Percentiles rank a stretch among this genome's conserved stretches.
Evolutionary conservation across 2,888 invertebrate species (phyloP).

Genomic region (Vesta saturnalis): DNA sequence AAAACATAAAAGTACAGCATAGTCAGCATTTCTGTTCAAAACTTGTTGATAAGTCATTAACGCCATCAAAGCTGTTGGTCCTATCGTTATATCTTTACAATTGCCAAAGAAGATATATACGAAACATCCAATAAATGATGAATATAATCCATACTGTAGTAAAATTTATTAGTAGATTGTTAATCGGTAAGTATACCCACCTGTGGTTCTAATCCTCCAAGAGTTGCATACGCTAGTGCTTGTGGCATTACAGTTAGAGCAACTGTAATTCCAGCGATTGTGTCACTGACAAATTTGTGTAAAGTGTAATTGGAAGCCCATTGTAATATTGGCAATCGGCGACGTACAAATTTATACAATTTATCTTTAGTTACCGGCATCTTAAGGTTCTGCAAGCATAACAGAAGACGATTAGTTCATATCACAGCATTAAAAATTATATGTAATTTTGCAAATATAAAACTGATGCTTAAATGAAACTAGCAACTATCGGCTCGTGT

Average conservation of each 20-base stretch:
- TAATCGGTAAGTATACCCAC: conserved; percentile 57
- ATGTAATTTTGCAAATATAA: too few relatives aligned
- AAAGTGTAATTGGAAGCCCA: conserved; percentile 83
- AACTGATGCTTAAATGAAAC: too few relatives aligned
- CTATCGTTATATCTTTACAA: conserved; percentile 86
- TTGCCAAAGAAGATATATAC: conserved; percentile 91
- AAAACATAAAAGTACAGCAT: conserved; percentile 85
- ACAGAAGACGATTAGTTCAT: too few relatives aligned
- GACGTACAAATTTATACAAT: conserved; percentile 47
- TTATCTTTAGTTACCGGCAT: conserved; percentile 20
- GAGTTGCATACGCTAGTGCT: conserved; percentile 78
- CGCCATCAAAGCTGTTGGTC: conserved; percentile 94
- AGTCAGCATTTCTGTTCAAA: conserved; percentile 74
- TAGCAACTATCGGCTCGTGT: too few relatives aligned
- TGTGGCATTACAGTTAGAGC: conserved; percentile 83
- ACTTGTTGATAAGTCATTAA: conserved; percentile 88
- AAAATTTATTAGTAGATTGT: neutral
- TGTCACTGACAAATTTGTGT: conserved; percentile 81
- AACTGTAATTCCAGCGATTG: conserved; percentile 79
- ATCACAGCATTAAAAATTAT: too few relatives aligned
- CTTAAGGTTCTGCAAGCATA: conserved; percentile 11
- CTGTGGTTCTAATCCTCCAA: conserved; percentile 79
- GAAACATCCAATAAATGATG: conserved; percentile 68
- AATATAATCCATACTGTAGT: conserved; percentile 7
- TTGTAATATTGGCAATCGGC: conserved; percentile 72